Conservation (phyloP, 2,888 invertebrate species). For the Eucriotettix oculatus region DNA sequence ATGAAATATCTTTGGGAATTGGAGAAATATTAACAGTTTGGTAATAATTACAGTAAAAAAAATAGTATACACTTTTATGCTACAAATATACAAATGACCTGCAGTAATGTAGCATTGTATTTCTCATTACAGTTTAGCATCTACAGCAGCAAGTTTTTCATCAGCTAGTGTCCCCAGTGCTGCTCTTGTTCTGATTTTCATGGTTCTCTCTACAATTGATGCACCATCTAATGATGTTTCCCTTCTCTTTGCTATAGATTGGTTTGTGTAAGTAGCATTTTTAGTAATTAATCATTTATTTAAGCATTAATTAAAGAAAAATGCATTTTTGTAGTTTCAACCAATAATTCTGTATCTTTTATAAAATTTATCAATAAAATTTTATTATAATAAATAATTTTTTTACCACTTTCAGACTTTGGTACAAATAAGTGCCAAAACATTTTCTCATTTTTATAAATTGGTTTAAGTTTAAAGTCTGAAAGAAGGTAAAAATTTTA, state of each 20-base stretch:
- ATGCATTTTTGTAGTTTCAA: no score
- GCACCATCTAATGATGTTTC: conserved; percentile 69
- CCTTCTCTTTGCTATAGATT: conserved; percentile 69
- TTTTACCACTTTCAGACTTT: no score
- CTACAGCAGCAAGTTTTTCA: conserved; percentile 76
- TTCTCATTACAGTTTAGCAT: conserved; percentile 43
- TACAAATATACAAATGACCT: background rate
- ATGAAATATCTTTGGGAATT: conserved; percentile 57
- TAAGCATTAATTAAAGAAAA: no score
- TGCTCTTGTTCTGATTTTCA: conserved; percentile 61
- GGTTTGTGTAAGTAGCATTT: conserved; percentile 63
- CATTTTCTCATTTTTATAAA: no score
- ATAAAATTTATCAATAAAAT: no score
- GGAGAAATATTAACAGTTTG: conserved; percentile 77
- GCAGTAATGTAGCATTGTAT: background rate
- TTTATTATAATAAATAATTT: no score
- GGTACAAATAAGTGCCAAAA: no score
- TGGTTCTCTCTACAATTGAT: conserved; percentile 66
- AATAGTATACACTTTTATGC: conserved; percentile 2
- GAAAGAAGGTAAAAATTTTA: no score
- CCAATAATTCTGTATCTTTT: no score
- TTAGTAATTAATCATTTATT: no score
- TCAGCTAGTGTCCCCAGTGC: conserved; percentile 79
- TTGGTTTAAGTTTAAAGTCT: no score
- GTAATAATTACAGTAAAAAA: conserved; percentile 25